Evolutionary conservation across 2,797 vertebrate species (phyloP), one percentile per base, ranked within the genome.

Genomic region (Sternarchorhynchus goeldii): DNA sequence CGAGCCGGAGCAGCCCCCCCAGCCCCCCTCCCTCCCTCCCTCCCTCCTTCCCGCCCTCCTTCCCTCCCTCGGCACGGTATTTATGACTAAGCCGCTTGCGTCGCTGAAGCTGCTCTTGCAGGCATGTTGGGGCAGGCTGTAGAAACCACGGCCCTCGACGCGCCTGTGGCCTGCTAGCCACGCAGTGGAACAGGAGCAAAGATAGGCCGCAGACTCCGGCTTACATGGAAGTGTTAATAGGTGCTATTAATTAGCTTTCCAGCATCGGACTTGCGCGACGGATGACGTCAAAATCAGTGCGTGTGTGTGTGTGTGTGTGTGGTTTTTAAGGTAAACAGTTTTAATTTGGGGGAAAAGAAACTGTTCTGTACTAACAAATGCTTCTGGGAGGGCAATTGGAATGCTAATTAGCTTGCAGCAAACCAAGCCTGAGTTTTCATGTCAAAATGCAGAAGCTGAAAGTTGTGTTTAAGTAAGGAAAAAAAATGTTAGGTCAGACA

Each of bases 1-100:
- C 39, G 65, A 75, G 39, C 53, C 39, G 55, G n/a, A 56, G 56
- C 58, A 39, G 18, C 83, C 82, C 85, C 82, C 85, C 84, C 83
- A 77, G 78, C 82, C 83, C 73, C 25, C 25, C 25, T 25, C 25
- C 25, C 25, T 25, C 25, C 25, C 25, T 25, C 85, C 82, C 85
- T 83, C 83, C 25, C 25, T 25, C 25, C 25, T 1, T 25, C 25
- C 25, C 25, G 0, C 25, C 25, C 25, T 25, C 25, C 25, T 1
- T 25, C 25, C 25, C 25, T 25, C 85, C 82, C 85, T 83, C 83
- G 78, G 78, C 82, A 83, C 73, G 88, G 86, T 90, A 88, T 91
- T 90, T 90, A 89, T 86, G 86, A 87, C 85, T 82, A 65, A 34
- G 72, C 73, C 36, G 41, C 77, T 72, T 58, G 36, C 85, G 2